These are phyloP conservation scores for Antennarius striatus DNA, from an alignment of 2,113 vertebrate species.

Conservation along the genomic window DNA sequence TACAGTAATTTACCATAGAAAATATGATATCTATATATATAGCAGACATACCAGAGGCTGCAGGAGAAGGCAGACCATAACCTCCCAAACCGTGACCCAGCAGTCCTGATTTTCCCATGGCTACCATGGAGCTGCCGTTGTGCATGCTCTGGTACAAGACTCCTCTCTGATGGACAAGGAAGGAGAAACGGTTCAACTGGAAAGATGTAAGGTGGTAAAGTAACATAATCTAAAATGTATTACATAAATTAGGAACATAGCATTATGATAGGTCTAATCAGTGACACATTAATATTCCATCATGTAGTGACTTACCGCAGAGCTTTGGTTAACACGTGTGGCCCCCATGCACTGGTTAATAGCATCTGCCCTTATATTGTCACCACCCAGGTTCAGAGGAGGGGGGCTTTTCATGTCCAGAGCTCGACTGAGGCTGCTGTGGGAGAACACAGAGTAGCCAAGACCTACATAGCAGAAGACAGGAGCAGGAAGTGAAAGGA, in stretches of 20 bases:
- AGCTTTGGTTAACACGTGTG: constrained; percentile 66
- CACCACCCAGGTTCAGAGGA: constrained; percentile 78
- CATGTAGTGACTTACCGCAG: constrained; percentile 74
- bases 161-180: constrained; percentile 75
- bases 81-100: constrained; percentile 75
- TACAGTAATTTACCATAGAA: background rate
- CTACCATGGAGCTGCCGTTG: constrained; percentile 75
- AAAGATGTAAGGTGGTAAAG: background rate
- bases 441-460: constrained; percentile 84
- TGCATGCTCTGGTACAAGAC: constrained; percentile 84
- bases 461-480: constrained; percentile 75
- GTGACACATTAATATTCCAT: too few species aligned
- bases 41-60: constrained; percentile 77
- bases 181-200: constrained; percentile 10
- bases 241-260: background rate
- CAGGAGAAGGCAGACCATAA: constrained; percentile 78
- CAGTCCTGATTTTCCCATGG: constrained; percentile 77
- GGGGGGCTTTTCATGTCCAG: constrained; percentile 85
- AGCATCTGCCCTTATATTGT: constrained; percentile 76
- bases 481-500: constrained; percentile 76
- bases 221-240: background rate
- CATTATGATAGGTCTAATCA: background rate
- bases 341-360: constrained; percentile 56
- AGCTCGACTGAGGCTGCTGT: constrained; percentile 78
- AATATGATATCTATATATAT: background rate